Evolutionary conservation across 2,888 invertebrate genomes (phyloP).

Genomic region (Tachystola acroxantha): DNA sequence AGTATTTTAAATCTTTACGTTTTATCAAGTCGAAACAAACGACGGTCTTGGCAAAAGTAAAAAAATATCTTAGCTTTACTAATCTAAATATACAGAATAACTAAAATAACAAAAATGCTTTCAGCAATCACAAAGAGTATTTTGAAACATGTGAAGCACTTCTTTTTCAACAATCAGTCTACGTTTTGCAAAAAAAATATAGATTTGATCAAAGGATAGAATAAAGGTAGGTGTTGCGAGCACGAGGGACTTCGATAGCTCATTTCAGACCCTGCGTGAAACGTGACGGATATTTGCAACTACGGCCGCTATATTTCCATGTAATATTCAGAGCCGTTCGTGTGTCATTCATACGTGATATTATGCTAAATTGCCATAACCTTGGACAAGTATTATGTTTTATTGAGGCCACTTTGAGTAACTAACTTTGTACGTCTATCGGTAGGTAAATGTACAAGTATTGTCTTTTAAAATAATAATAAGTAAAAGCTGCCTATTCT

Average conservation of each 20-base stretch:
- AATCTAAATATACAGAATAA: too few relatives aligned
- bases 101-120: too few relatives aligned
- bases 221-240: constrained; percentile 7
- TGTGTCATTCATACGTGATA: constrained; percentile 4
- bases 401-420: neutral
- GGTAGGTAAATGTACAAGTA: neutral
- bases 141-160: too few relatives aligned
- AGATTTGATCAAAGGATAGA: constrained; percentile 8
- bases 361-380: constrained; percentile 3
- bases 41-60: too few relatives aligned
- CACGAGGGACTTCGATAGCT: constrained; percentile 9
- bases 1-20: too few relatives aligned
- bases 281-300: constrained; percentile 9
- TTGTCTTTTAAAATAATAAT: too few relatives aligned
- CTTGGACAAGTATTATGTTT: neutral
- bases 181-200: neutral
- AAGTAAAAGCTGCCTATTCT: too few relatives aligned
- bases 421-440: constrained; percentile 1
- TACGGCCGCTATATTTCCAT: constrained; percentile 8
- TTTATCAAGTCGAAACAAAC: too few relatives aligned
- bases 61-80: too few relatives aligned
- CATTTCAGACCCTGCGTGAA: constrained; percentile 9
- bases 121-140: too few relatives aligned
- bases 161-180: too few relatives aligned
- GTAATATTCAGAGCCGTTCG: constrained; percentile 9